Evolutionary conservation across 2,113 vertebrate genomes (phyloP).

Genomic region (Steatornis caripensis): DNA sequence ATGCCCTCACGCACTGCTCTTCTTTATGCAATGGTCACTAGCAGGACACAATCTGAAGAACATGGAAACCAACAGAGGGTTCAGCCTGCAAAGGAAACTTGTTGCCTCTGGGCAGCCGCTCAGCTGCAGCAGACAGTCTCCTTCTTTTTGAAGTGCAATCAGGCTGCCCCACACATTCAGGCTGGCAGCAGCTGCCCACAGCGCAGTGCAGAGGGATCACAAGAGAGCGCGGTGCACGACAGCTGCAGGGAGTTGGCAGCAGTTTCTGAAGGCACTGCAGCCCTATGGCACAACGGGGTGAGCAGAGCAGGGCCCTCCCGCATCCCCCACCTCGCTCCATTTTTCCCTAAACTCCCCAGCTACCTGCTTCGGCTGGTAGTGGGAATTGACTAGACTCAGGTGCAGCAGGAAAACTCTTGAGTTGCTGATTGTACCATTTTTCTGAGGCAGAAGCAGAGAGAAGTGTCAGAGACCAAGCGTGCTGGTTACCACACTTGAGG

Average conservation of each 20-base stretch:
- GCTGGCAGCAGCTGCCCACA: not conserved
- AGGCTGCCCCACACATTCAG: not conserved
- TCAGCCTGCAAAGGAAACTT: not conserved
- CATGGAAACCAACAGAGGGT: not conserved
- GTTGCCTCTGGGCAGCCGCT: not conserved
- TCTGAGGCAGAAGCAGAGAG: not conserved
- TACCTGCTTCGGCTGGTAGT: not conserved
- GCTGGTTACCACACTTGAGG: not conserved
- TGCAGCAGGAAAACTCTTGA: not conserved
- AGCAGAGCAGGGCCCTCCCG: not conserved
- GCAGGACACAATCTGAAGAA: not conserved
- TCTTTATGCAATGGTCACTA: not conserved
- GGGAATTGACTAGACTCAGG: not conserved
- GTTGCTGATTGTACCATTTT: not conserved
- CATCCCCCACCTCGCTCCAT: rapidly evolving
- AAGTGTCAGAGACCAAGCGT: not conserved
- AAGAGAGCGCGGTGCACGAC: not conserved
- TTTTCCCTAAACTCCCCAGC: not conserved
- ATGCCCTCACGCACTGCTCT: not conserved
- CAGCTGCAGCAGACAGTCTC: not conserved
- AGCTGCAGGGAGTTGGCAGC: not conserved
- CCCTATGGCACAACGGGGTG: not conserved
- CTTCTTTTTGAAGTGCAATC: not conserved
- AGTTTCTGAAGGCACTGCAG: not conserved
- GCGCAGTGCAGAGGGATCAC: not conserved